These are phyloP conservation scores for Ischnura elegans DNA, from an alignment of 2,888 invertebrate genomes.

Conservation along the genomic window DNA sequence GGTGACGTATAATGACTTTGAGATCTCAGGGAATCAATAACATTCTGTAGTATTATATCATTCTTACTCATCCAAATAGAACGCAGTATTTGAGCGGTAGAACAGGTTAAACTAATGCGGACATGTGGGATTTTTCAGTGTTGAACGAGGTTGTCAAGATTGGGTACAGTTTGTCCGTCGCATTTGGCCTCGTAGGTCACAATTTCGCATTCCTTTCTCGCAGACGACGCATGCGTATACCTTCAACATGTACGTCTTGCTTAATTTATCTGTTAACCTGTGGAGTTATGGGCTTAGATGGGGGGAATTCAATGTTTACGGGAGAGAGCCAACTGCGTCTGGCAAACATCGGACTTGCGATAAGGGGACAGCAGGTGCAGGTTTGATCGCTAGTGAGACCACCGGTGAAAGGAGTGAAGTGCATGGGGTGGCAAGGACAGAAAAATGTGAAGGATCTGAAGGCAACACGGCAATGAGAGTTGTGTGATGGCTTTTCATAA, in stretches of 20 bases:
- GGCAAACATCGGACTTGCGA: background rate
- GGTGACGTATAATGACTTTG: no score
- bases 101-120: no score
- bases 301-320: background rate
- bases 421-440: background rate
- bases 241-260: background rate
- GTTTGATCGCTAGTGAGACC: background rate
- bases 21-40: no score
- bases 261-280: conserved; percentile 48
- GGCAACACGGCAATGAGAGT: no score
- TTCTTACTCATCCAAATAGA: no score
- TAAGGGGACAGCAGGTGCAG: conserved; percentile 43
- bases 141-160: background rate
- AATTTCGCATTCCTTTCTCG: background rate
- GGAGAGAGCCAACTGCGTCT: background rate
- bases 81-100: no score
- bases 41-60: no score
- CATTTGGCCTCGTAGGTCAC: conserved; percentile 21
- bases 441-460: no score
- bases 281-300: background rate
- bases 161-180: background rate
- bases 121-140: background rate
- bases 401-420: background rate
- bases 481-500: no score
- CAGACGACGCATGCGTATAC: background rate